A percentile compares a stretch with the other conserved stretches of the same genome.
These are phyloP conservation scores for Phalera bucephala DNA, from an alignment of 2,888 invertebrate species.

Conservation along the genomic window DNA sequence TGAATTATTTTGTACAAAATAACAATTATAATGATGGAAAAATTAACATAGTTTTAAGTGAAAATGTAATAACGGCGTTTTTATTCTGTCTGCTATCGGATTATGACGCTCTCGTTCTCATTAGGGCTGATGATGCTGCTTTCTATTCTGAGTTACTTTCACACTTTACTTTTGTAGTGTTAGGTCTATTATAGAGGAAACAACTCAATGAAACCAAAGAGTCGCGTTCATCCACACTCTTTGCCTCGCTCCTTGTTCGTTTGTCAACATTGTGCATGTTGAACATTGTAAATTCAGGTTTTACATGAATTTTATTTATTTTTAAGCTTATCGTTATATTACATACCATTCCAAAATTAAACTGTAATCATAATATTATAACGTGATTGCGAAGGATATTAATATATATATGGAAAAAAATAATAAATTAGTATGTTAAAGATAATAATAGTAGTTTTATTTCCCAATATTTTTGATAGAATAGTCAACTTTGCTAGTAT, in stretches of 20 bases:
- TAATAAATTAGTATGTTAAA: conserved; percentile 71
- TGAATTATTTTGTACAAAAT: conserved; percentile 82
- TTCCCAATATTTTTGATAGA: too few relatives aligned
- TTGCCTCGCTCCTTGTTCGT: conserved; percentile 62
- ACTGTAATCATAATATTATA: conserved; percentile 74
- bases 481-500: too few relatives aligned
- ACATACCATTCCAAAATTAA: conserved; percentile 82
- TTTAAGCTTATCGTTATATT: conserved; percentile 74
- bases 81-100: conserved; percentile 23
- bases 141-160: conserved; percentile 25
- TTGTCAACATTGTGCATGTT: conserved; percentile 54
- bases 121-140: conserved; percentile 23
- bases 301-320: conserved; percentile 73
- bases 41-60: conserved; percentile 70
- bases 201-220: conserved; percentile 72
- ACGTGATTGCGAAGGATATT: conserved; percentile 72
- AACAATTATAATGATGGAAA: conserved; percentile 69
- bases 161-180: conserved; percentile 6
- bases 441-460: conserved; percentile 26
- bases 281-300: conserved; percentile 48
- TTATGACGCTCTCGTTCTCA: conserved; percentile 30
- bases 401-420: conserved; percentile 49
- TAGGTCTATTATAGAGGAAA: conserved; percentile 44
- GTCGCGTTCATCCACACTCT: conserved; percentile 69
- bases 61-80: conserved; percentile 35